phyloP scores from a whole-genome alignment of 2,113 vertebrate species.

The Danionella cerebrum region DNA sequence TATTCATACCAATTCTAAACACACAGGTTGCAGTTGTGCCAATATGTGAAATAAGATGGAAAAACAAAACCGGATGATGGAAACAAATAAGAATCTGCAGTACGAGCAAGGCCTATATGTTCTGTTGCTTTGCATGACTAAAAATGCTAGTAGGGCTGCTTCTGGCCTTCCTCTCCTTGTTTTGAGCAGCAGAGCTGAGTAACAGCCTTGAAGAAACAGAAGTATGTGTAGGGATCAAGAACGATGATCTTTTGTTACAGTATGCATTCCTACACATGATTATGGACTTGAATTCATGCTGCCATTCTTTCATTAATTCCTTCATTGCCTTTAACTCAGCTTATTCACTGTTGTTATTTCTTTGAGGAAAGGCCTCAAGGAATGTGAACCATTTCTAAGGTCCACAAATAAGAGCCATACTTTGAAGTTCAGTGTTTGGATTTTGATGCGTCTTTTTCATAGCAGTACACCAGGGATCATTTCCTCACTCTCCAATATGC shows the following conservation, averaged over 20 bases:
- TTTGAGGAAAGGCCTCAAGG: background rate
- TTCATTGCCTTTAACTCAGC: background rate
- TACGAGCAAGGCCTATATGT: too few species aligned
- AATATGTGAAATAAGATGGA: too few species aligned
- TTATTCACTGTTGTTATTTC: slow-evolving; percentile 1
- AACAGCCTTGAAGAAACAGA: background rate
- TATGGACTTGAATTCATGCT: background rate
- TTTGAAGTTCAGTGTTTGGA: background rate
- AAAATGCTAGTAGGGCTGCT: background rate
- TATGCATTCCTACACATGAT: slow-evolving; percentile 16
- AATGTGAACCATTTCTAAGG: background rate
- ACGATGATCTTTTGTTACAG: background rate
- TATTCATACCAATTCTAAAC: too few species aligned
- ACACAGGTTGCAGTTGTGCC: too few species aligned
- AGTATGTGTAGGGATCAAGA: background rate
- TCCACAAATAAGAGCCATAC: background rate
- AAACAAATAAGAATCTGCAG: slow-evolving; percentile 7
- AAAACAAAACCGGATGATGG: too few species aligned
- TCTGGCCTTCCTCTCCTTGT: background rate
- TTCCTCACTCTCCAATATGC: slow-evolving; percentile 27
- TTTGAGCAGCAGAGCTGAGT: background rate
- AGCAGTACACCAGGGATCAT: too few species aligned
- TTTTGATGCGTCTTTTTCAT: too few species aligned
- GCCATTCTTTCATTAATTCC: slow-evolving; percentile 20
- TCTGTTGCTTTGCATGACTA: background rate